Evolutionary conservation across 2,797 vertebrate genomes (phyloP).

Genomic region (Coregonus ussuriensis): DNA sequence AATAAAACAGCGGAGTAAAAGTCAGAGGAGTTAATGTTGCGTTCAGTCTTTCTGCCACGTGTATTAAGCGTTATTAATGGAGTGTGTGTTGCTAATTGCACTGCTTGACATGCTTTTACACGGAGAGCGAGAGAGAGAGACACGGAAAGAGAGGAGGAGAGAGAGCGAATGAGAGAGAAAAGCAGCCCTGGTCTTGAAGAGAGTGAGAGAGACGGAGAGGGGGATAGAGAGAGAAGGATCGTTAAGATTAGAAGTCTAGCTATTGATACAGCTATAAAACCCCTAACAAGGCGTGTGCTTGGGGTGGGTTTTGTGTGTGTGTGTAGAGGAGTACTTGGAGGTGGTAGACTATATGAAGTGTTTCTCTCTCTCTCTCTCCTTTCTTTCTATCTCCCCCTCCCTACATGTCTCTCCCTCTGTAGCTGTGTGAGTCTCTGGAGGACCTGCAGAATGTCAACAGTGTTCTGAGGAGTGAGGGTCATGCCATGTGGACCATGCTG

Average conservation of each 20-base stretch:
- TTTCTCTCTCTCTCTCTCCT: too few species aligned
- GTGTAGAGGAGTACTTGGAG: too few species aligned
- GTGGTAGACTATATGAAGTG: too few species aligned
- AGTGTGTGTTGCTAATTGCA: constrained; percentile 74
- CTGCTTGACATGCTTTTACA: constrained; percentile 54
- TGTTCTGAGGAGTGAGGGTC: constrained; percentile 89
- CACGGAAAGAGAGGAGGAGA: neutral
- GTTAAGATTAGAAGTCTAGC: constrained; percentile 7
- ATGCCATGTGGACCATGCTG: constrained; percentile 89
- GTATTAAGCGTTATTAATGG: constrained; percentile 71
- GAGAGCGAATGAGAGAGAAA: constrained; percentile 10
- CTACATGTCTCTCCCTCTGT: constrained; percentile 27
- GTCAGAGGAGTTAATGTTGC: constrained; percentile 70
- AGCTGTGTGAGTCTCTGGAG: constrained; percentile 95
- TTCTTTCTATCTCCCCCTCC: too few species aligned
- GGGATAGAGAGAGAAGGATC: constrained; percentile 15
- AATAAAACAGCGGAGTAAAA: constrained; percentile 46
- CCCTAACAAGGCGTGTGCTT: constrained; percentile 18
- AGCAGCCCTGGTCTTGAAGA: too few species aligned
- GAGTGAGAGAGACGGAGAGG: constrained; percentile 19
- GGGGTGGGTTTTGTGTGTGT: too few species aligned
- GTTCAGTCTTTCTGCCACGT: constrained; percentile 47
- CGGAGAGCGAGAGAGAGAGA: constrained; percentile 25
- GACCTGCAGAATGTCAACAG: constrained; percentile 93
- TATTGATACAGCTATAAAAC: constrained; percentile 25